phyloP scores from a whole-genome alignment of 2,797 vertebrate species.

The Iguana delicatissima region DNA sequence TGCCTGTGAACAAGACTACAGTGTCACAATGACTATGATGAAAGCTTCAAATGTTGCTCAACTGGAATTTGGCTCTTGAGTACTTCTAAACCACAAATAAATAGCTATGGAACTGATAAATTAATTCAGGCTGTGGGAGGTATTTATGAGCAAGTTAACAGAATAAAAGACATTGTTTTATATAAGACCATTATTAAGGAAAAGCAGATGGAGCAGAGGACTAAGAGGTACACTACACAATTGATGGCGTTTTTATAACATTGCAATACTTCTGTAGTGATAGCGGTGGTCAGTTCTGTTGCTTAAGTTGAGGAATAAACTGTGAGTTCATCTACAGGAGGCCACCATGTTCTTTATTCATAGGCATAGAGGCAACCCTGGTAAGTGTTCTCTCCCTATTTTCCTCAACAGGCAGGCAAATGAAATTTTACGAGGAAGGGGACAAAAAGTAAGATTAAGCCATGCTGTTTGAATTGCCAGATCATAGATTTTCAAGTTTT shows the following conservation, averaged over 20 bases:
- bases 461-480: too few relatives aligned
- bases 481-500: neutral
- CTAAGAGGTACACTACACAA: constrained; percentile 16
- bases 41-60: constrained; percentile 43
- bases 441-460: neutral
- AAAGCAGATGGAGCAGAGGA: neutral
- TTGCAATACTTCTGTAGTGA: neutral
- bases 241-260: neutral
- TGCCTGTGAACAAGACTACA: constrained; percentile 15
- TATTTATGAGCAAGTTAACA: constrained; percentile 8
- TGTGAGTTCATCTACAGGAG: neutral
- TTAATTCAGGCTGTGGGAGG: neutral
- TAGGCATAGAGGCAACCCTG: neutral
- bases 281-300: neutral
- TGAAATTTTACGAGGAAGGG: neutral
- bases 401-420: neutral
- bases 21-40: constrained; percentile 34
- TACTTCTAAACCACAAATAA: constrained; percentile 29
- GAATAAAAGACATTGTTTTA: constrained; percentile 26
- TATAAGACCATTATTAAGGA: constrained; percentile 30
- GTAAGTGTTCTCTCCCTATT: neutral
- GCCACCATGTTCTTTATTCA: constrained; percentile 2
- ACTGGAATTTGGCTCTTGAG: constrained; percentile 32
- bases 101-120: constrained; percentile 18
- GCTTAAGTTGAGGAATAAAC: constrained; percentile 11